Evolutionary conservation across 2,113 vertebrate species (phyloP).

Genomic region (Chaetura pelagica): DNA sequence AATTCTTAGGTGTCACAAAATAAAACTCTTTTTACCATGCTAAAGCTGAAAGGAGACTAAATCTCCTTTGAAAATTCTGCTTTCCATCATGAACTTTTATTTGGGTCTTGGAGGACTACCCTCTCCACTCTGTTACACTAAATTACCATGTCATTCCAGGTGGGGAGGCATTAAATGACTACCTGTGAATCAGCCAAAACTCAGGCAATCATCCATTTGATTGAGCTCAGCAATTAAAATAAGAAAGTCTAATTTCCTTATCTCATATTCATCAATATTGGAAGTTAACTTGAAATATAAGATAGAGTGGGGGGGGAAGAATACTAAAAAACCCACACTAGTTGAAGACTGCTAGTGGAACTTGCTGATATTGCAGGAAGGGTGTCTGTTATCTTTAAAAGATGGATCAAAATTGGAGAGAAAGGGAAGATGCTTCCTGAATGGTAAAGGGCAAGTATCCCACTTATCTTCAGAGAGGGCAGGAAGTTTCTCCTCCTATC

Average conservation of each 20-base stretch:
- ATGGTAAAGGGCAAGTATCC: neutral
- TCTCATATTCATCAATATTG: neutral
- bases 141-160: neutral
- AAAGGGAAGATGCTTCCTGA: neutral
- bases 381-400: neutral
- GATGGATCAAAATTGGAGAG: neutral
- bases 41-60: neutral
- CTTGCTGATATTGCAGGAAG: neutral
- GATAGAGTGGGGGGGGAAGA: neutral
- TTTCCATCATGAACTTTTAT: neutral
- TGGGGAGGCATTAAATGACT: neutral
- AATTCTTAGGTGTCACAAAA: neutral
- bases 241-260: neutral
- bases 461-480: neutral
- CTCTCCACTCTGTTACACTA: neutral
- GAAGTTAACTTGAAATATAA: neutral
- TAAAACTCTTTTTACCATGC: neutral
- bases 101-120: neutral
- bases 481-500: fast-evolving
- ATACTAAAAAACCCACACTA: neutral
- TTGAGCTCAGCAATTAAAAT: neutral
- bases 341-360: neutral
- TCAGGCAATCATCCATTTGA: neutral
- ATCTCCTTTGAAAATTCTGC: neutral
- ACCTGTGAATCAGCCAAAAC: neutral